phyloP scores from a whole-genome alignment of 2,888 invertebrate genomes.

The Abrostola triplasia region DNA sequence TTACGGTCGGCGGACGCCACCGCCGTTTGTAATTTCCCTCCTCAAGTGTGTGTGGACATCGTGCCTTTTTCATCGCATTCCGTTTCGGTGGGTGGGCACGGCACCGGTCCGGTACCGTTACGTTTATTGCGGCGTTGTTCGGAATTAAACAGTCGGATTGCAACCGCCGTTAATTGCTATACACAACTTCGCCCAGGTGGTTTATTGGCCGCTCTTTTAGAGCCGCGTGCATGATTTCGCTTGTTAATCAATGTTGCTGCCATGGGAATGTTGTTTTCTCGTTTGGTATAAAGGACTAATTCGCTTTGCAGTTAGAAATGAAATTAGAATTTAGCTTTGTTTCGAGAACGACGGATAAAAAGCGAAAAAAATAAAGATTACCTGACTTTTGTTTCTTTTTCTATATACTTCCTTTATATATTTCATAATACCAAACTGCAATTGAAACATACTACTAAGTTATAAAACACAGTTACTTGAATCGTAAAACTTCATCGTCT shows the following conservation, averaged over 20 bases:
- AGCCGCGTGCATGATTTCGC: slow-evolving; percentile 66
- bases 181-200: slow-evolving; percentile 76
- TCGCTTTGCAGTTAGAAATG: slow-evolving; percentile 10
- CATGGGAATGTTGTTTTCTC: slow-evolving; percentile 22
- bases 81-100: slow-evolving; percentile 80
- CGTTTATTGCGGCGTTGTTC: slow-evolving; percentile 83
- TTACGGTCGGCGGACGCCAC: slow-evolving; percentile 80
- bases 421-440: no score
- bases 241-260: slow-evolving; percentile 49
- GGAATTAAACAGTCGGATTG: slow-evolving; percentile 85
- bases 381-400: no score
- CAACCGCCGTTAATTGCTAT: slow-evolving; percentile 84
- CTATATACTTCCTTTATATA: no score
- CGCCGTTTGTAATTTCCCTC: slow-evolving; percentile 84
- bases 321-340: slow-evolving; percentile 18
- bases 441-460: no score
- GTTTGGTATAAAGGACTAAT: slow-evolving; percentile 7
- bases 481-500: no score
- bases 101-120: slow-evolving; percentile 71
- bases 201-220: slow-evolving; percentile 78
- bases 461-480: no score
- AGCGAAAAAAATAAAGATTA: no score
- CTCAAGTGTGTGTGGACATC: slow-evolving; percentile 87
- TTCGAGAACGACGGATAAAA: no score
- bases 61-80: slow-evolving; percentile 88